Evolutionary conservation across 1,140 invertebrate species (phyloP), one percentile per base, ranked within the genome.

Genomic region (Tribolium madens): DNA sequence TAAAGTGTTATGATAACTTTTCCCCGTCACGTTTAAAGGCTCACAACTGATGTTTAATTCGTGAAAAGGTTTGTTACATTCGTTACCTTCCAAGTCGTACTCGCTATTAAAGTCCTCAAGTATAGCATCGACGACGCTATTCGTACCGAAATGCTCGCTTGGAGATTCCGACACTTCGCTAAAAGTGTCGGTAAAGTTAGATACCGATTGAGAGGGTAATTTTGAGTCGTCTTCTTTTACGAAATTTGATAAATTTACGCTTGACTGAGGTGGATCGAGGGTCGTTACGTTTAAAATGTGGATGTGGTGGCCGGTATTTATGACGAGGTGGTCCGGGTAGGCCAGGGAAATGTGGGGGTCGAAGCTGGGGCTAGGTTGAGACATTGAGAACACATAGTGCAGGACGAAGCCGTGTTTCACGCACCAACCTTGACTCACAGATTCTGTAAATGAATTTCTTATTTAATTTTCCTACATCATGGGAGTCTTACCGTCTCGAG

Each of bases 1-100:
- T n/a, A 85, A 73, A 12, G 84, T 84, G 73, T 85, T 85, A 70
- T 85, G 84, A 74, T 86, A 86, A 75, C 83, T 86, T 78, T 84
- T 82, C 42, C 84, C 84, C 6, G 85, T 85, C 9, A 85, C 85
- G 76, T 86, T 86, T 53, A 86, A 73, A 5, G 85, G 85, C 76
- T 86, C 85, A 77, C 85, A 86, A 75, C 84, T 85, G 47, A 86
- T 86, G 76, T 86, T 86, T 60, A 86, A 78, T 76, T 86, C 85
- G 73, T 86, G 85, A 80, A 86, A 86, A n/a, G 85, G 85, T 76
- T 84, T 85, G 71, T 83, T 84, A 78, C 83, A 82, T 68, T 86
- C 85, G 15, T 75, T 83, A 53, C 79, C 80, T 75, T 86, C 85
- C 57, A 85, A 76, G 75, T 86, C 85, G 68, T 85, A 85, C 36